These are phyloP conservation scores for Peromyscus leucopus DNA, from an alignment of 2,113 vertebrate genomes.

Conservation along the genomic window DNA sequence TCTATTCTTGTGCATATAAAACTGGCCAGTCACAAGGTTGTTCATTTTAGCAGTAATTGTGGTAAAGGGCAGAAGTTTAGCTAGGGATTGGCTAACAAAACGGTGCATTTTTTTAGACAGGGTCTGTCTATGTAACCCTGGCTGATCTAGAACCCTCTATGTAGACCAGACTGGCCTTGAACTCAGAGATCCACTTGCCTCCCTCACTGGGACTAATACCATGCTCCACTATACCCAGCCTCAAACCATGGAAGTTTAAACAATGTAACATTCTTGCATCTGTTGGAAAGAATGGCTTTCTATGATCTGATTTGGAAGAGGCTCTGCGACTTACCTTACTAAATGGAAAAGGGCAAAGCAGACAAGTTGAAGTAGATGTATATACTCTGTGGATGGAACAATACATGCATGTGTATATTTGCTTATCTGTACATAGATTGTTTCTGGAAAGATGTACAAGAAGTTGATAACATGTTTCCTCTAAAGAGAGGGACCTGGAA, in stretches of 20 bases:
- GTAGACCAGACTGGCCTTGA: neutral
- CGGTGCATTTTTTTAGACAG: neutral
- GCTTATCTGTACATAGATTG: neutral
- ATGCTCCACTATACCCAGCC: neutral
- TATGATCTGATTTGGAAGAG: no score
- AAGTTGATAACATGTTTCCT: neutral
- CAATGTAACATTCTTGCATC: accelerated
- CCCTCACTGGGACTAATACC: neutral
- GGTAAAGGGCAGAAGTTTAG: neutral
- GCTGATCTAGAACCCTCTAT: neutral
- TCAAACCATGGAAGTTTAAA: neutral
- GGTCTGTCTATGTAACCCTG: neutral
- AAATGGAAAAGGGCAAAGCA: neutral
- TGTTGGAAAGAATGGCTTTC: neutral
- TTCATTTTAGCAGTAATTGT: neutral
- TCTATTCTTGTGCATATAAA: neutral
- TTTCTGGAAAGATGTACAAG: neutral
- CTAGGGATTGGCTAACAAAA: neutral
- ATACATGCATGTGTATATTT: neutral
- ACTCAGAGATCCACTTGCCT: neutral
- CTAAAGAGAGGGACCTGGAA: neutral
- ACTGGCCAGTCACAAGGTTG: neutral
- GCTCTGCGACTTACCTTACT: neutral
- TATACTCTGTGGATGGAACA: neutral
- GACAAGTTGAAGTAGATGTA: neutral